Percentiles rank a stretch among this genome's conserved stretches.
Conservation (phyloP, 2,888 invertebrate species). For the Mallateleia sp. region DNA sequence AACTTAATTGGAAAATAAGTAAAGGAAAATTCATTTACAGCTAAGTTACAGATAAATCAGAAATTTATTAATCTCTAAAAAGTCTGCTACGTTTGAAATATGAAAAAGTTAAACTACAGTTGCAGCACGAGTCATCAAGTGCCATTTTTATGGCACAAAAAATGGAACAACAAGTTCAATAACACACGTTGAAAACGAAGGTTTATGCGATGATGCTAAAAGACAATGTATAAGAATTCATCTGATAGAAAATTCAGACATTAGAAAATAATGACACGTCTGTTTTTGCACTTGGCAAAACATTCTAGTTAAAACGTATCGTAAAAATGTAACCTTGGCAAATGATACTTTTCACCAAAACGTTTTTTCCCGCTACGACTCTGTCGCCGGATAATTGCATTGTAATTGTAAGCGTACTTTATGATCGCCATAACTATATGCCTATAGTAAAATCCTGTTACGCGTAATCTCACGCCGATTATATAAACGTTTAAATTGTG, state of each 20-base stretch:
- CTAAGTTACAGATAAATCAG: no score
- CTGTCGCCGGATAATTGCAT: slow-evolving; percentile 28
- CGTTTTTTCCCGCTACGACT: slow-evolving; percentile 21
- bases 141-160: no score
- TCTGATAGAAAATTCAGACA: neutral
- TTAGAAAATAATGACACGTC: neutral
- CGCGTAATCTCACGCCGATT: slow-evolving; percentile 4
- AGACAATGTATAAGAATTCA: no score
- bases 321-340: slow-evolving; percentile 35
- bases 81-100: no score
- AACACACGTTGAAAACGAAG: no score
- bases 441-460: slow-evolving; percentile 25
- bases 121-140: no score
- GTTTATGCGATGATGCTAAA: no score
- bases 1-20: no score
- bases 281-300: neutral
- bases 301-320: slow-evolving; percentile 1
- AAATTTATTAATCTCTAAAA: no score
- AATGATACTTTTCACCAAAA: slow-evolving; percentile 44
- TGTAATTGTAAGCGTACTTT: slow-evolving; percentile 35
- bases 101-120: no score
- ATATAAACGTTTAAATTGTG: slow-evolving; percentile 26
- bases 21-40: no score
- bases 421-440: slow-evolving; percentile 28
- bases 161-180: no score